Evolutionary conservation across 2,113 vertebrate species (phyloP), one percentile per base, ranked within the genome.

Genomic region (Spea bombifrons): DNA sequence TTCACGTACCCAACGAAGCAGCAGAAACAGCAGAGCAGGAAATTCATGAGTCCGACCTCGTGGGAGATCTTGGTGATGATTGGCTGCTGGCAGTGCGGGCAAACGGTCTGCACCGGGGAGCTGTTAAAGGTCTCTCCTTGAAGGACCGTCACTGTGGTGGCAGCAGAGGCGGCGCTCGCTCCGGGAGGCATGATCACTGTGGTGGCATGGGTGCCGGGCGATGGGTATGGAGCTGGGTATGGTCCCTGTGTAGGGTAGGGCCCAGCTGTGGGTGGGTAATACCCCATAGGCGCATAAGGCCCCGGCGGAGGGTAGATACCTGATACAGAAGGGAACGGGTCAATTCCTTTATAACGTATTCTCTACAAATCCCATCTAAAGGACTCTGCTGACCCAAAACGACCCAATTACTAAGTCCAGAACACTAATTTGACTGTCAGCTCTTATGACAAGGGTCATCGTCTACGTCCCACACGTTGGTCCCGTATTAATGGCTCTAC

Each of bases 81-180:
- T 73, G 96, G 93, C 88, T 98, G 96, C 89, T 98, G 96, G 90
- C 97, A 99, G 89, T 99, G 96, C 7, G 96, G 96, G 86, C 97
- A 99, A 86, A 98, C 94, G 0, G 96, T 99, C 88, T 97, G 95
- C 86, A 99, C 96, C 0, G 97, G 96, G 1, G 93, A 91, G 0
- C 93, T 92, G 88, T 98, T 95, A 86, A 99, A 99, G 88, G 98
- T 96, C 90, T 99, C 97, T 0, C 96, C 96, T 87, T 99, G 96
- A 82, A 99, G 91, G 72, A 99, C 95, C 0, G 97, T 99, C 83
- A 99, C 96, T 0, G 96, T 98, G 83, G 97, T 96, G 77, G 61
- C 15, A 4, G 76, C 16, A 3, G 77, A 66, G 30, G 77, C 49
- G 7, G 63, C 3, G 80, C 95, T 91, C 0, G 93, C 87, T 17